Evolutionary conservation across 2,888 invertebrate species (phyloP).

Genomic region (Tupiocoris notatus): DNA sequence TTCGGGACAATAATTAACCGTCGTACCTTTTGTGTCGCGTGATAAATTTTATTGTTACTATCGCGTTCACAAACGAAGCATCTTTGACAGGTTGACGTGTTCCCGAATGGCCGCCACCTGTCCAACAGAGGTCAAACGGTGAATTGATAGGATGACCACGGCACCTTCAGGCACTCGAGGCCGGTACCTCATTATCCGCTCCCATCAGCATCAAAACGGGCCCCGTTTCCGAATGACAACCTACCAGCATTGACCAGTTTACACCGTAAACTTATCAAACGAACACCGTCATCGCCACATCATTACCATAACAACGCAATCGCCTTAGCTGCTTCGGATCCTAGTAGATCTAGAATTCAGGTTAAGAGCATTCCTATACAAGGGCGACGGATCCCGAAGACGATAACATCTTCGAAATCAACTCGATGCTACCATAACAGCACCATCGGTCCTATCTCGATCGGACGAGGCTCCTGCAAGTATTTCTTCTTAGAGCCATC

Average conservation of each 20-base stretch:
- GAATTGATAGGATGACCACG: no score
- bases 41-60: no score
- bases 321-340: no score
- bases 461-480: background rate
- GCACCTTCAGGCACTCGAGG: no score
- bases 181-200: background rate
- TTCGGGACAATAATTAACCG: no score
- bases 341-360: no score
- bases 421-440: background rate
- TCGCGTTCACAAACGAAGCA: no score
- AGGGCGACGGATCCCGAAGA: background rate
- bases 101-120: no score
- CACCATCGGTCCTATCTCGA: background rate
- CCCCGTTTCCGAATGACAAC: background rate
- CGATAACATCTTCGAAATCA: background rate
- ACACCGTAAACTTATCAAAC: background rate
- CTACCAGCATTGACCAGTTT: background rate
- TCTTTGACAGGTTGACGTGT: no score
- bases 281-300: background rate
- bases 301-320: background rate
- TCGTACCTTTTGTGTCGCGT: no score
- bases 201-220: background rate
- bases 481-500: background rate
- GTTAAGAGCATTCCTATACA: background rate
- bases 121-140: no score